Percentiles rank a stretch among this genome's conserved stretches.
Conservation (phyloP, 2,888 invertebrate genomes). For the Drosophila koepferae region DNA sequence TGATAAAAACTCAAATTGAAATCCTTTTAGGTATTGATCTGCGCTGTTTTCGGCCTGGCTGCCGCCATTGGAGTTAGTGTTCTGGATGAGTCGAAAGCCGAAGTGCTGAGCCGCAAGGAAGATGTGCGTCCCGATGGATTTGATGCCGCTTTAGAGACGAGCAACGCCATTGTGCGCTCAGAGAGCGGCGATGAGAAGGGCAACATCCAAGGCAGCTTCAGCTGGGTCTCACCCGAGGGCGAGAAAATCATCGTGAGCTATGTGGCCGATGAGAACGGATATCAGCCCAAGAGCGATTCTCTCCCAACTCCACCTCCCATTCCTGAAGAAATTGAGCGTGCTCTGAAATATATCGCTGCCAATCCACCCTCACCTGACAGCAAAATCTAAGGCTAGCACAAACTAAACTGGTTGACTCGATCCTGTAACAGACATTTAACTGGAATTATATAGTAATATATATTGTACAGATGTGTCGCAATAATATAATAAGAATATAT, state of each 20-base stretch:
- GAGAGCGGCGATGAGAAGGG: constrained; percentile 70
- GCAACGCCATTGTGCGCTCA: constrained; percentile 55
- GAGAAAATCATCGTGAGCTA: constrained; percentile 67
- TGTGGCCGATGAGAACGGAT: constrained; percentile 80
- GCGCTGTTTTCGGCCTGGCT: constrained; percentile 62
- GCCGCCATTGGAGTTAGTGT: constrained; percentile 39
- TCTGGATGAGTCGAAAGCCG: constrained; percentile 57
- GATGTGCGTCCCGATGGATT: constrained; percentile 78
- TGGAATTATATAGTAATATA: background rate
- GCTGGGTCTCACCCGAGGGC: constrained; percentile 76
- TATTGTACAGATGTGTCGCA: no score
- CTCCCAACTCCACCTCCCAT: constrained; percentile 69
- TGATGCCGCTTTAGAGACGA: constrained; percentile 51
- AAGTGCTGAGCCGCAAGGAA: constrained; percentile 48
- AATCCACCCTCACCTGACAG: constrained; percentile 28
- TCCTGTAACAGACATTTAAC: background rate
- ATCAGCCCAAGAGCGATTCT: constrained; percentile 63
- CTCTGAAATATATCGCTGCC: constrained; percentile 59
- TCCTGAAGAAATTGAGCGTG: constrained; percentile 57
- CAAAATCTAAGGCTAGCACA: background rate
- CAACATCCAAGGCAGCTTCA: constrained; percentile 67
- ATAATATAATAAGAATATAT: no score
- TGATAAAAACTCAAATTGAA: background rate
- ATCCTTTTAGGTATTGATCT: constrained; percentile 57
- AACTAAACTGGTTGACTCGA: background rate